A percentile compares a stretch with the other conserved stretches of the same genome.
These are phyloP conservation scores for Drosophila infuscata DNA, from an alignment of 2,888 invertebrate species.

Conservation along the genomic window DNA sequence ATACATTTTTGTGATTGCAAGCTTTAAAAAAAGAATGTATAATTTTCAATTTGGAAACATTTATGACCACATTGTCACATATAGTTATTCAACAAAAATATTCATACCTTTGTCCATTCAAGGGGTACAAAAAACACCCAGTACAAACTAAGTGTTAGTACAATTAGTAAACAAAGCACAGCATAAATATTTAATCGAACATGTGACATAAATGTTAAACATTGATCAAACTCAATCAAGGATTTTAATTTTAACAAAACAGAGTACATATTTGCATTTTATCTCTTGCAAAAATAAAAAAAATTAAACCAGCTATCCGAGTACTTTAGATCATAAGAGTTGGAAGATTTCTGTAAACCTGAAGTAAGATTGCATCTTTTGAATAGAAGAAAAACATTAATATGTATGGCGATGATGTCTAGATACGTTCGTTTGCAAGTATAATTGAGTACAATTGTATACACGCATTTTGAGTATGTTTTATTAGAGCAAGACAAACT, in stretches of 20 bases:
- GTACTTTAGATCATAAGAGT: neutral
- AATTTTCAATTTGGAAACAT: neutral
- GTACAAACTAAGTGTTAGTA: conserved; percentile 42
- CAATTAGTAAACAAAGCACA: conserved; percentile 7
- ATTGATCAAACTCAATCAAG: conserved; percentile 15
- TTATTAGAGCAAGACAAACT: neutral
- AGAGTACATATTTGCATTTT: neutral
- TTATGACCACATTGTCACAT: neutral
- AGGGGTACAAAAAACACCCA: conserved; percentile 75
- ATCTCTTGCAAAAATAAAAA: neutral
- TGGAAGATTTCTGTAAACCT: neutral
- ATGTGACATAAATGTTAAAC: conserved; percentile 2
- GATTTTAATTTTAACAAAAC: conserved; percentile 19
- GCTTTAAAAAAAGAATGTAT: neutral
- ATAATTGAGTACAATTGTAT: conserved; percentile 1
- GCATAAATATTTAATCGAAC: neutral
- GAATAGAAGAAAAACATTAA: conserved; percentile 2
- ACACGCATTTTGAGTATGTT: neutral
- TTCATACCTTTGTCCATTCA: conserved; percentile 75
- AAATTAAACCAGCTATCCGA: neutral
- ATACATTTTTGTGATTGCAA: neutral
- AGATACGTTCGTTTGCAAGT: conserved; percentile 12
- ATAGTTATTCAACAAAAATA: neutral
- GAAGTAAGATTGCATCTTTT: neutral
- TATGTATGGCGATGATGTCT: conserved; percentile 5